Evolutionary conservation across 2,888 invertebrate species (phyloP).

Genomic region (Drosophila meridiana): DNA sequence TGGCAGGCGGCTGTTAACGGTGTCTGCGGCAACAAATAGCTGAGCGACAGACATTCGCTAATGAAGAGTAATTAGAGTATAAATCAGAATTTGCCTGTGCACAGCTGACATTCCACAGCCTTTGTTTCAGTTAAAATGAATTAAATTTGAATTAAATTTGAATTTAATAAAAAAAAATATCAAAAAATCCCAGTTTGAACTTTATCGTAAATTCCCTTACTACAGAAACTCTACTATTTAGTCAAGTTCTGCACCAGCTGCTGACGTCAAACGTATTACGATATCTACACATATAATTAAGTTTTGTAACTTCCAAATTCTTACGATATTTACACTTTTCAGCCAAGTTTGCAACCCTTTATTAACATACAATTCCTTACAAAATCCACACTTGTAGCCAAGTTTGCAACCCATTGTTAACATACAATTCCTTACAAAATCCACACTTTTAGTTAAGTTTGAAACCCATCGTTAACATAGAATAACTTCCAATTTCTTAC

Average conservation of each 20-base stretch:
- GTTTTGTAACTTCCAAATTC: neutral
- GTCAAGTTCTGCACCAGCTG: neutral
- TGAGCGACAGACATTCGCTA: neutral
- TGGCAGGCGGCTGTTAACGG: slow-evolving; percentile 9
- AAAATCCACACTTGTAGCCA: neutral
- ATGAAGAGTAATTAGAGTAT: neutral
- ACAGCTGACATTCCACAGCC: neutral
- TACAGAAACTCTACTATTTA: neutral
- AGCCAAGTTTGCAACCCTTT: neutral
- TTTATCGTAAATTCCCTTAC: slow-evolving; percentile 2
- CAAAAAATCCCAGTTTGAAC: neutral
- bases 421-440: neutral
- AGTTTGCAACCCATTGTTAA: neutral
- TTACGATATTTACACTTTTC: neutral
- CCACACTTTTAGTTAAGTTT: neutral
- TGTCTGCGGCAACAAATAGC: slow-evolving; percentile 3
- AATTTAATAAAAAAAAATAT: too few species aligned
- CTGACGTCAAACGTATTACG: neutral
- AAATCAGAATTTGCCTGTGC: neutral
- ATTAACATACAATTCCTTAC: neutral
- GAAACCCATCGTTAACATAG: neutral
- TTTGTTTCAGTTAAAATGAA: neutral
- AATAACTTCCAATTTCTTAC: neutral
- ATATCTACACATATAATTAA: neutral
- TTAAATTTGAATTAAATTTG: neutral